Percentiles rank a stretch among this genome's conserved stretches.
Evolutionary conservation across 2,888 invertebrate species (phyloP).

Genomic region (Blastobasis adustella): DNA sequence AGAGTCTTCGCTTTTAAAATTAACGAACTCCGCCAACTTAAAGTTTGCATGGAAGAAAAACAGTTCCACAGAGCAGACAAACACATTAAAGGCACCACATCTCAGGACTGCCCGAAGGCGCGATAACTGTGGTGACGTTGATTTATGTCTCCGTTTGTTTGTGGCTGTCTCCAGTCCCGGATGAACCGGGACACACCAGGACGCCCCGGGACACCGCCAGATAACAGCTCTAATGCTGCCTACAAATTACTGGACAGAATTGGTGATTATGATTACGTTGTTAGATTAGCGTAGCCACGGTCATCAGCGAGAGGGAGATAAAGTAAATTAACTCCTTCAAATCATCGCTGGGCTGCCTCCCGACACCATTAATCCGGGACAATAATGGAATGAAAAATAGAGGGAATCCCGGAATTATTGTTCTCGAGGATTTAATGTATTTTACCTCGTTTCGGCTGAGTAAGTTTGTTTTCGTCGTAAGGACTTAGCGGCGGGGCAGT

Average conservation of each 20-base stretch:
- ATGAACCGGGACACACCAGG: conserved; percentile 33
- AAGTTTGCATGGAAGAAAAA: conserved; percentile 29
- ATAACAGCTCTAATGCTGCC: conserved; percentile 56
- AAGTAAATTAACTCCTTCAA: too few species aligned
- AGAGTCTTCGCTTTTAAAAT: not conserved
- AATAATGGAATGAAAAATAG: too few species aligned
- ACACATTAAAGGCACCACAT: conserved; percentile 59
- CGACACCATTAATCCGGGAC: too few species aligned
- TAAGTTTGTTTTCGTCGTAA: too few species aligned
- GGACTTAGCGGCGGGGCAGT: too few species aligned
- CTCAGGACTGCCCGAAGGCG: conserved; percentile 43
- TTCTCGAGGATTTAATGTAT: too few species aligned
- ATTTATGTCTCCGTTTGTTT: conserved; percentile 71
- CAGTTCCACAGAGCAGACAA: conserved; percentile 44
- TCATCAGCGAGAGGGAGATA: too few species aligned
- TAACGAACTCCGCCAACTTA: not conserved
- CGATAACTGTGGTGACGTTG: conserved; percentile 67
- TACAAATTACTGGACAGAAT: conserved; percentile 54
- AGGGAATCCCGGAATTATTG: too few species aligned
- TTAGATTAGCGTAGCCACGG: too few species aligned
- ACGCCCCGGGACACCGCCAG: conserved; percentile 37
- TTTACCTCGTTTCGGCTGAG: too few species aligned
- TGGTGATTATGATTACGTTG: not conserved
- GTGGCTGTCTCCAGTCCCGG: conserved; percentile 47
- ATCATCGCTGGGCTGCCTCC: too few species aligned